Evolutionary conservation across 2,888 invertebrate genomes (phyloP), one percentile per base, ranked within the genome.

Genomic region (Archips xylosteana): DNA sequence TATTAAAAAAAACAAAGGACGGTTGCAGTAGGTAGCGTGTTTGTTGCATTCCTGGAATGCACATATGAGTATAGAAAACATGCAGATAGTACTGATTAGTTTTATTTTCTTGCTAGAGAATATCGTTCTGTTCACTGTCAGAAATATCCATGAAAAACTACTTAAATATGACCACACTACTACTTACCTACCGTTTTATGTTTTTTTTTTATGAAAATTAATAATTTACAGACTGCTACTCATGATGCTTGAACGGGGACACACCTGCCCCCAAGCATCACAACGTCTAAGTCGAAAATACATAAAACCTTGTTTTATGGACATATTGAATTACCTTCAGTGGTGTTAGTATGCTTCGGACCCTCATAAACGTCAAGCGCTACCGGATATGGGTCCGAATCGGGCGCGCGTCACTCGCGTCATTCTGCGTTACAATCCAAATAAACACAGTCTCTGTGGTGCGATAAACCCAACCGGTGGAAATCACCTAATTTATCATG

Each of bases 331-430:
- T 92, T 88, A 88, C 90, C 79, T 80, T 79, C 81, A 78, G 81
- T 80, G 80, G 80, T 85, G 87, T 87, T 85, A 85, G 85, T 83
- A 65, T 54, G 65, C 39, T 70, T 65, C 54, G 82, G 84, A 91
- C 92, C 92, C 92, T 90, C 89, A 92, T 92, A 92, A 92, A 92
- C 89, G 92, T 92, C 92, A 92, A 84, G 86, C 80, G 82, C 83
- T 79, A 78, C 78, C 79, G 84, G 89, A 92, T 92, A 82, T 82
- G 91, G 90, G 92, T 89, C 79, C 84, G 85, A 79, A 78, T 91
- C 83, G 84, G 83, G 86, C 91, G 89, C 87, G 86, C 91, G 89
- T 87, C 91, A 78, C 82, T 83, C 81, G 83, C 85, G 83, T 85
- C 86, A 80, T 80, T 79, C 81, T 80, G 76, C 83, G 85, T 91